phyloP scores from a whole-genome alignment of 2,888 invertebrate species.

The Brassicogethes aeneus region DNA sequence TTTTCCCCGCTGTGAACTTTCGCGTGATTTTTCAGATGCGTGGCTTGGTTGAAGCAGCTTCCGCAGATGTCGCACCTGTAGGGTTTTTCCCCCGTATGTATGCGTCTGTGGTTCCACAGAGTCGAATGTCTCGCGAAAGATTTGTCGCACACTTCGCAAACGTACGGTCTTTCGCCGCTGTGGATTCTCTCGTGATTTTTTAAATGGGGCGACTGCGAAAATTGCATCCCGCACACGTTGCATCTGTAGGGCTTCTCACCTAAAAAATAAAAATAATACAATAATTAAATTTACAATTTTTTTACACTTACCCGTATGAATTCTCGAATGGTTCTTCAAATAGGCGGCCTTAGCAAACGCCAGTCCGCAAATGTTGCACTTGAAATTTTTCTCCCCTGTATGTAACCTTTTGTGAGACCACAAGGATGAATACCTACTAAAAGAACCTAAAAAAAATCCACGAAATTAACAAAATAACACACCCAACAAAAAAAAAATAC shows the following conservation, averaged over 20 bases:
- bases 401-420: constrained; percentile 87
- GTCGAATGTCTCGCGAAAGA: constrained; percentile 83
- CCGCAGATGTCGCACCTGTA: constrained; percentile 81
- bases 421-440: constrained; percentile 75
- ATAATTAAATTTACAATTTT: too few species aligned
- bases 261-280: constrained; percentile 1
- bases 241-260: constrained; percentile 39
- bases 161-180: constrained; percentile 80
- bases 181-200: constrained; percentile 85
- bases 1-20: constrained; percentile 77
- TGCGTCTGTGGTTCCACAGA: constrained; percentile 80
- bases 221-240: constrained; percentile 83
- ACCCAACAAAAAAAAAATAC: constrained; percentile 6
- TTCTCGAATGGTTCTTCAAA: constrained; percentile 79
- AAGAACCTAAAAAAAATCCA: constrained; percentile 43
- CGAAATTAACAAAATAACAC: background rate
- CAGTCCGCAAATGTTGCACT: constrained; percentile 79
- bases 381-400: constrained; percentile 77
- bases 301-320: constrained; percentile 86
- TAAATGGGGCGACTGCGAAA: constrained; percentile 80
- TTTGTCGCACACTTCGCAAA: constrained; percentile 83
- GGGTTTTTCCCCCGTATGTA: constrained; percentile 79
- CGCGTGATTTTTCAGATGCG: constrained; percentile 81
- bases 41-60: constrained; percentile 84
- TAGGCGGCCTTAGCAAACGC: constrained; percentile 88